phyloP scores from a whole-genome alignment of 2,113 vertebrate species.

The Saguinus imperator region DNA sequence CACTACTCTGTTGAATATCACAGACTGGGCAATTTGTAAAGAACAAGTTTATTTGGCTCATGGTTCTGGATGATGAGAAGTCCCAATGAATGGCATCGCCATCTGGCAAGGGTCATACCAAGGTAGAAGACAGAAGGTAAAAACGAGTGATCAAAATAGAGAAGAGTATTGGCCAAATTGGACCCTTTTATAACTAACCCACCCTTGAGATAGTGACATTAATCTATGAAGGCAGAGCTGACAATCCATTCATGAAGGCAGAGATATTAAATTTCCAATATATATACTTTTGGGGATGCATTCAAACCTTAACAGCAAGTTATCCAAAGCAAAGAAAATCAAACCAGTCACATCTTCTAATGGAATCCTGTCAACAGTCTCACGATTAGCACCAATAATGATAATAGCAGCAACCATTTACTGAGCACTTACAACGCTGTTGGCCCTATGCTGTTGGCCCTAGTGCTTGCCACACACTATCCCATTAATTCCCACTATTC shows the following conservation, averaged over 20 bases:
- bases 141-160: background rate
- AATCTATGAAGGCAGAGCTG: background rate
- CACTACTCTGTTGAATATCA: background rate
- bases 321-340: background rate
- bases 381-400: background rate
- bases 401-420: background rate
- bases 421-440: rapidly evolving
- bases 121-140: background rate
- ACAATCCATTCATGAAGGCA: background rate
- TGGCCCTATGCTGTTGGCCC: background rate
- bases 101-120: background rate
- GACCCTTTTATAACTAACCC: background rate
- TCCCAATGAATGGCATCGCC: background rate
- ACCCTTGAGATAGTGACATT: background rate
- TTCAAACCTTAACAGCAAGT: background rate
- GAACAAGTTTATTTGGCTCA: background rate
- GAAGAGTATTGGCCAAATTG: background rate
- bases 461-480: background rate
- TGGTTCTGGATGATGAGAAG: background rate
- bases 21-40: background rate
- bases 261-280: background rate
- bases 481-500: too few relatives aligned
- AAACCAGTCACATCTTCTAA: background rate
- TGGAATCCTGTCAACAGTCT: background rate
- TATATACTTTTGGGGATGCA: background rate